Percentiles rank a stretch among this genome's conserved stretches.
Conservation (phyloP, 2,888 invertebrate species). For the Hylaea fasciaria region DNA sequence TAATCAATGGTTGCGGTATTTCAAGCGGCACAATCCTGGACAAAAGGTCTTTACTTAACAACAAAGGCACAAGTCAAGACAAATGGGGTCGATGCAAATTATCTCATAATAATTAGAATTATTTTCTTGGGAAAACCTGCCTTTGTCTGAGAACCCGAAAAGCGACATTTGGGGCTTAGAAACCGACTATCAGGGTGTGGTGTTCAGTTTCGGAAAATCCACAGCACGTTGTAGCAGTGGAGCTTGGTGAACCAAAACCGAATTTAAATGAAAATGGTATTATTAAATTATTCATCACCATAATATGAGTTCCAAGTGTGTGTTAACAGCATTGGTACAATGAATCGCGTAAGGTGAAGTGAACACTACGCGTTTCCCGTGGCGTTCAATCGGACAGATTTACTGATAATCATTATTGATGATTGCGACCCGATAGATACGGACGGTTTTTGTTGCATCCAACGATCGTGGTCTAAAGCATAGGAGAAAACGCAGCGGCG, state of each 20-base stretch:
- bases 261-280: too few relatives aligned
- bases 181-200: too few relatives aligned
- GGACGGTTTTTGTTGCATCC: slow-evolving; percentile 67
- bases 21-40: not conserved
- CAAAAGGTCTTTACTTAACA: not conserved
- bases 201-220: too few relatives aligned
- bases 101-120: too few relatives aligned
- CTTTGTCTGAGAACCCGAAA: too few relatives aligned
- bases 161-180: too few relatives aligned
- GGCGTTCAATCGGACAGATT: slow-evolving; percentile 66
- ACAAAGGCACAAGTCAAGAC: not conserved
- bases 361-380: slow-evolving; percentile 58
- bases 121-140: not conserved
- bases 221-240: too few relatives aligned
- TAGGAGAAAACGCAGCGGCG: slow-evolving; percentile 7
- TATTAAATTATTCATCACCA: too few relatives aligned
- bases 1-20: not conserved
- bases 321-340: slow-evolving; percentile 35
- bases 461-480: slow-evolving; percentile 46
- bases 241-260: too few relatives aligned
- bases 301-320: slow-evolving; percentile 26
- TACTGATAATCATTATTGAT: slow-evolving; percentile 82
- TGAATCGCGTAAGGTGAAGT: slow-evolving; percentile 47
- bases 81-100: too few relatives aligned
- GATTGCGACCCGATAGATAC: slow-evolving; percentile 73